Evolutionary conservation across 2,797 vertebrate genomes (phyloP).

Genomic region (Leptodactylus fallax): DNA sequence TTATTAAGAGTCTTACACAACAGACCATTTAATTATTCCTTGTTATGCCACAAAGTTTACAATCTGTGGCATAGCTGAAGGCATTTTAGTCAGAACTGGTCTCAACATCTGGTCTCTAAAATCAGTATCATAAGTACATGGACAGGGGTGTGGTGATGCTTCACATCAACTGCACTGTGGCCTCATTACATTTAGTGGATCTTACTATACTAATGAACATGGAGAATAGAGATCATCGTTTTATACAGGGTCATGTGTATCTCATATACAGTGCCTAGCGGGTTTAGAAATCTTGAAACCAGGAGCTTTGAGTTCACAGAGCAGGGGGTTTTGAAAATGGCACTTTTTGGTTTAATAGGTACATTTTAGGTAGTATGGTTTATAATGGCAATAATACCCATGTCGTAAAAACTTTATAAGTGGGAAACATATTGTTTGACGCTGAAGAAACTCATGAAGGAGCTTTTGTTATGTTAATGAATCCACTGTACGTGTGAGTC

Average conservation of each 20-base stretch:
- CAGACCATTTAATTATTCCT: too few species aligned
- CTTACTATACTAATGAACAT: too few species aligned
- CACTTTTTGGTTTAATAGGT: background rate
- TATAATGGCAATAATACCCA: background rate
- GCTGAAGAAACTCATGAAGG: constrained; percentile 26
- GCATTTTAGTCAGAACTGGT: background rate
- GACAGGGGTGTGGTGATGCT: background rate
- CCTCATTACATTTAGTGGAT: too few species aligned
- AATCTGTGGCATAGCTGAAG: too few species aligned
- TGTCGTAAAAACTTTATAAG: background rate
- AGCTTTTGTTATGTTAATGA: constrained; percentile 58
- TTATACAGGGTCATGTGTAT: background rate
- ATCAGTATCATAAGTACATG: background rate
- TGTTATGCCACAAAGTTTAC: too few species aligned
- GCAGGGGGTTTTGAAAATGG: background rate
- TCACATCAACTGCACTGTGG: background rate
- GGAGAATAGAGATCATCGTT: too few species aligned
- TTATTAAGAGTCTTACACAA: too few species aligned
- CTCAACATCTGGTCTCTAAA: background rate
- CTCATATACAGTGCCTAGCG: too few species aligned
- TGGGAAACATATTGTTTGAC: constrained; percentile 22
- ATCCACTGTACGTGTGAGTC: constrained; percentile 4
- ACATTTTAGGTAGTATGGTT: background rate
- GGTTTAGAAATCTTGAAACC: background rate
- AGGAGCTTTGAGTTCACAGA: background rate